Evolutionary conservation across 2,888 invertebrate species (phyloP), one percentile per base, ranked within the genome.

Genomic region (Catocala nupta): DNA sequence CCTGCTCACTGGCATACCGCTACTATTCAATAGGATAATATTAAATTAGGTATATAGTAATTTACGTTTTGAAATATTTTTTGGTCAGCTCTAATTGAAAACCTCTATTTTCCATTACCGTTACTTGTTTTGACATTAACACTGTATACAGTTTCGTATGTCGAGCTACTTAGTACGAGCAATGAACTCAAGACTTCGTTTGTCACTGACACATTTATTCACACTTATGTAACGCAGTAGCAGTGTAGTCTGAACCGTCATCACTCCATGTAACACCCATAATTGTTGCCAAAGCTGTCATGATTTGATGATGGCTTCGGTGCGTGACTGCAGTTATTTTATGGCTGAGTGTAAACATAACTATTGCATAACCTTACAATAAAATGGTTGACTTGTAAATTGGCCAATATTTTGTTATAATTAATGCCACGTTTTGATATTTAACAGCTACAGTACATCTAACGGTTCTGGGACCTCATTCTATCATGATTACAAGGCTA

Each of bases 131-230:
- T 25, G 25, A 25, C 25, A 25, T 1, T 25, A 25, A 25, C 25
- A 25, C 25, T 25, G 25, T 25, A 1, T 25, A 3, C 25, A 25
- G 3, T 25, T 25, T 3, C 4, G 25, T 25, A 25, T 25, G 25
- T 25, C 25, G 25, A 3, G 25, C 4, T 25, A 39, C 9, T 39
- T 39, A 39, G 36, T 39, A 39, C 36, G 36, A 6, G 16, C 16
- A 33, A 25, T 25, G 25, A n/a, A 42, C 59, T 57, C 60, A 66
- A 68, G 65, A 53, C 51, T 10, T 25, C 25, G 52, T 67, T 67
- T 68, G 71, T 70, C 73, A 70, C 68, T 71, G 76, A 71, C 76
- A 74, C 55, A 60, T 66, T 69, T 71, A 73, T 25, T 77, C 65
- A 68, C 67, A 62, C 13, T 70, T 78, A 76, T 60, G 49, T 70